Evolutionary conservation across 2,888 invertebrate species (phyloP), one percentile per base, ranked within the genome.

Genomic region (Epirrhoe tristata): DNA sequence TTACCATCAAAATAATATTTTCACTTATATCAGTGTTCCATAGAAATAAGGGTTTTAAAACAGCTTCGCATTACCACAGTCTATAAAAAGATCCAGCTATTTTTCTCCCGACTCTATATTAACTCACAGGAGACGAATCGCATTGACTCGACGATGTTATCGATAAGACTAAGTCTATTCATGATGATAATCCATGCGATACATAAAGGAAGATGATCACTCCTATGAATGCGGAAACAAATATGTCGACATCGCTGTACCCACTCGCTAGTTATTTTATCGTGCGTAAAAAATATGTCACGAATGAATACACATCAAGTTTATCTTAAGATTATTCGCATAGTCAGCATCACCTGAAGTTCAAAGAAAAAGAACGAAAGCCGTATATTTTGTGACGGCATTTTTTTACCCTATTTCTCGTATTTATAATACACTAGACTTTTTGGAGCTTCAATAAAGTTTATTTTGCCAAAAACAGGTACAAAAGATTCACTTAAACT

Each of bases 11-110:
- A 34, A 34, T 7, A 34, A 34, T 5, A 34, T 34, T 34, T 7
- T 34, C 34, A 34, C 34, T 34, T n/a, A n/a, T n/a, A n/a, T n/a
- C 34, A 34, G 34, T 34, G 6, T 34, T 34, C 34, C 34, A 34
- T 36, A 36, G 36, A 43, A 43, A 8, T 12, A 43, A 3, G 36
- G 3, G 3, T 85, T 80, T 74, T 77, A 74, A 81, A 82, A 83
- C 81, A 77, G n/a, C n/a, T n/a, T n/a, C n/a, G n/a, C 51, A 58
- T 51, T 17, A 24, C 10, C 32, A 66, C 31, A 59, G 52, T 14
- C 8, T 5, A 58, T 32, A 36, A 39, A 16, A 53, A 16, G n/a
- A 31, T 3, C 5, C 17, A 39, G 62, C 55, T 58, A 4, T 39
- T 17, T 34, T n/a, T 53, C 14, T 8, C 31, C 24, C 52, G 1